Evolutionary conservation across 2,797 vertebrate species (phyloP), one percentile per base, ranked within the genome.

Genomic region (Botia kubotai): DNA sequence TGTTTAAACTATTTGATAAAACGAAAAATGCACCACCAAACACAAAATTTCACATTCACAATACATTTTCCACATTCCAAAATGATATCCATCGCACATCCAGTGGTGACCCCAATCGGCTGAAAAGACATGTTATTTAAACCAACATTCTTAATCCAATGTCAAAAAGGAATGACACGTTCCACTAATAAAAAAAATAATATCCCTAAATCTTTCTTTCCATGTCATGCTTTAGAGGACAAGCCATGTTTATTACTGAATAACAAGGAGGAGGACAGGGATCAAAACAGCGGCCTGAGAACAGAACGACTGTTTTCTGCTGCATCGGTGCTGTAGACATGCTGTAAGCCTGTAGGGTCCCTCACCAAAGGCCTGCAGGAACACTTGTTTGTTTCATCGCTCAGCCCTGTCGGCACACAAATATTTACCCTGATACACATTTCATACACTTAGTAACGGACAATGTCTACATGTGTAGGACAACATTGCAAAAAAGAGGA

Each of bases 201-300:
- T 89, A 88, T 90, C 84, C 83, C 70, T 91, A 93, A 94, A 92
- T 92, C 91, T 90, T 83, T 82, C 76, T 92, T 92, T 74, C 80
- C 91, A 88, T 94, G 91, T 95, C 87, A 70, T 17, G 75, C 69
- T 85, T 91, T 88, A 91, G 89, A 92, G 90, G 88, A 95, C 91
- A 93, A 93, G 92, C 85, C 77, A 86, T 93, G 91, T 92, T 94
- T 92, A 93, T 94, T 93, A 90, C 86, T 87, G 84, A 80, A 86
- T 85, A 93, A 93, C 93, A 94, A 91, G 91, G 84, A 80, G 23
- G 79, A 81, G 53, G 90, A 94, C 91, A 93, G 89, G 92, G 92
- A 92, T 93, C 91, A 90, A 88, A 86, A 88, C 82, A 84, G 60
- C 86, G 87, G 79, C 89, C 88, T 89, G 88, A 91, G 86, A 88